Conservation (phyloP, 2,888 invertebrate species). For the Diplazon laetatorius region DNA sequence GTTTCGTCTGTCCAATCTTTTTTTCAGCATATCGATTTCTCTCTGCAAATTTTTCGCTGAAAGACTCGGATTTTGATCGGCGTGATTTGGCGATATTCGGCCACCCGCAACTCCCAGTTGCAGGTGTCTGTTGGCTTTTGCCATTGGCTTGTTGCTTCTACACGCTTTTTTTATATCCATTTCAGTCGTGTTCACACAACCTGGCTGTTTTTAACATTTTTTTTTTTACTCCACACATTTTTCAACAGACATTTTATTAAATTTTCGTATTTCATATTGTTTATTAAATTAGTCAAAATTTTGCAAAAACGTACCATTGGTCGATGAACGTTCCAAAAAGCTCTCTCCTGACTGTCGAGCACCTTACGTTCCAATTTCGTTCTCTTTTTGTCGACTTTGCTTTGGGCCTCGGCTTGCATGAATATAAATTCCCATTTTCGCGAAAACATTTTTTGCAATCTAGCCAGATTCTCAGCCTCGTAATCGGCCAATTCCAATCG, state of each 20-base stretch:
- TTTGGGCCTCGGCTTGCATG: constrained; percentile 97
- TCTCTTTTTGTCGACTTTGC: constrained; percentile 98
- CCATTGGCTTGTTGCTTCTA: constrained; percentile 83
- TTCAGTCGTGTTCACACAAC: constrained; percentile 99
- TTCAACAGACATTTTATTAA: too few species aligned
- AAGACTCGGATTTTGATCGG: constrained; percentile 83
- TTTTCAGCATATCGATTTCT: constrained; percentile 90
- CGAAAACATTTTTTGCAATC: constrained; percentile 99
- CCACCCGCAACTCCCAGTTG: constrained; percentile 84
- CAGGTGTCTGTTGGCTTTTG: constrained; percentile 81
- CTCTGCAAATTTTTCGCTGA: constrained; percentile 86
- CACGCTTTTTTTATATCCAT: constrained; percentile 98
- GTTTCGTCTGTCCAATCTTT: constrained; percentile 92
- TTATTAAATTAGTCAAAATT: neutral
- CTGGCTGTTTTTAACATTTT: constrained; percentile 89
- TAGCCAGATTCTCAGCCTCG: constrained; percentile 98
- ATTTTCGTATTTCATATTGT: constrained; percentile 8
- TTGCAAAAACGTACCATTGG: constrained; percentile 90
- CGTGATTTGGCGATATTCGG: constrained; percentile 84
- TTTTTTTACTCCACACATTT: neutral
- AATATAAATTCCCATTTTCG: constrained; percentile 99
- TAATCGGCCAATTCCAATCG: constrained; percentile 98
- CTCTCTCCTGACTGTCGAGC: constrained; percentile 98
- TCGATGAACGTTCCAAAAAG: constrained; percentile 99
- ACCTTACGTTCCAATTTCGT: constrained; percentile 99